A percentile compares a stretch with the other conserved stretches of the same genome.
Conservation (phyloP, 2,797 vertebrate species). For the Chelonia mydas region DNA sequence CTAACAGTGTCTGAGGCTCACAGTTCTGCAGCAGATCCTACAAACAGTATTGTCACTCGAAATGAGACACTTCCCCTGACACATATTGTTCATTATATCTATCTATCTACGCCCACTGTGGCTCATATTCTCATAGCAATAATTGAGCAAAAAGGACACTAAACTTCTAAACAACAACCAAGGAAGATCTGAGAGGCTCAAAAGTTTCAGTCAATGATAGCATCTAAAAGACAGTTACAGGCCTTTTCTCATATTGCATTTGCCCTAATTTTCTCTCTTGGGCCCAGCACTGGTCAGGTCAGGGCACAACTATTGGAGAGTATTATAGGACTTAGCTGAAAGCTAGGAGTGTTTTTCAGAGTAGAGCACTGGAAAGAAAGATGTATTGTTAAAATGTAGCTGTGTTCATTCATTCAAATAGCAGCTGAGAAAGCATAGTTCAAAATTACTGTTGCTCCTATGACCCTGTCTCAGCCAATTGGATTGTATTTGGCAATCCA, state of each 20-base stretch:
- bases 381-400: background rate
- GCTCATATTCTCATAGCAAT: background rate
- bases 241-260: background rate
- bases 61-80: background rate
- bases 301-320: background rate
- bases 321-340: background rate
- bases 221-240: background rate
- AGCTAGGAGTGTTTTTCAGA: background rate
- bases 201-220: background rate
- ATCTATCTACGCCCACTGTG: rapidly evolving
- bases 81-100: rapidly evolving
- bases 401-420: background rate
- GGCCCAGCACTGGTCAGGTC: background rate
- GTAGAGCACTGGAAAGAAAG: background rate
- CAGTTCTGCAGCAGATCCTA: background rate
- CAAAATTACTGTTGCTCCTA: background rate
- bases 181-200: background rate
- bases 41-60: background rate
- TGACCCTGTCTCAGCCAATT: background rate
- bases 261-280: background rate
- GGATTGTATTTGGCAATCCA: background rate
- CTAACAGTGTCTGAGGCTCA: background rate
- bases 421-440: rapidly evolving
- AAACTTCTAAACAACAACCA: background rate
- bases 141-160: background rate